phyloP scores from a whole-genome alignment of 2,797 vertebrate species.

The Anguilla pacifica region DNA sequence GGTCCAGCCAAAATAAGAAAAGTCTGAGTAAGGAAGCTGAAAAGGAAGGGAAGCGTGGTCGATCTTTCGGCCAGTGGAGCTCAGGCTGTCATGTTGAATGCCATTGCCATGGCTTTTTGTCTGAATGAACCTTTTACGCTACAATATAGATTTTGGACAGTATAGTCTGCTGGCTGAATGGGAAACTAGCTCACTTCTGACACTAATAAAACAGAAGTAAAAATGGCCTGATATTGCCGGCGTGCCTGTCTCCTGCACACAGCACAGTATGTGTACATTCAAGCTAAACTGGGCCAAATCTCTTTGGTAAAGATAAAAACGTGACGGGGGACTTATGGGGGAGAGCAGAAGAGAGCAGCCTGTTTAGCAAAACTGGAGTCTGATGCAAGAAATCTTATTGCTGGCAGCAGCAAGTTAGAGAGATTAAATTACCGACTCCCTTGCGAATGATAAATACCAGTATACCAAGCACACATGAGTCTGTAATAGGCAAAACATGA shows the following conservation, averaged over 20 bases:
- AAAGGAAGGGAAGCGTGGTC: too few relatives aligned
- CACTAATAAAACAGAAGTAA: conserved; percentile 35
- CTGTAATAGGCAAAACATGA: not conserved
- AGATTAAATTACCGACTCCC: conserved; percentile 18
- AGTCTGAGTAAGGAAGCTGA: not conserved
- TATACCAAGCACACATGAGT: not conserved
- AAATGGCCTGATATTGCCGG: conserved; percentile 40
- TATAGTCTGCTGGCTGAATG: conserved; percentile 28
- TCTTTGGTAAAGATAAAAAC: conserved; percentile 35
- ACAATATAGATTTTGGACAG: not conserved
- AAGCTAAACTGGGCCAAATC: conserved; percentile 26
- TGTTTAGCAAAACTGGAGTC: conserved; percentile 21
- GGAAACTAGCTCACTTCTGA: conserved; percentile 15
- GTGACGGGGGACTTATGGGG: conserved; percentile 17
- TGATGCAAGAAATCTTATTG: not conserved
- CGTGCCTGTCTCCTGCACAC: not conserved
- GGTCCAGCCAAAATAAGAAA: too few relatives aligned
- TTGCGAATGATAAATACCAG: conserved; percentile 26
- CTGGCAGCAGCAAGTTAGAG: not conserved
- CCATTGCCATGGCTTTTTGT: not conserved
- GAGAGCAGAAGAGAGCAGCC: conserved; percentile 27
- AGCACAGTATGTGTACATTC: conserved; percentile 29
- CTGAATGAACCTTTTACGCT: not conserved
- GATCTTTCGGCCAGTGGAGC: too few relatives aligned
- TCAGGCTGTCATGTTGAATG: not conserved